These are phyloP conservation scores for Typhlichthys subterraneus DNA, from an alignment of 2,797 vertebrate genomes.

Conservation along the genomic window DNA sequence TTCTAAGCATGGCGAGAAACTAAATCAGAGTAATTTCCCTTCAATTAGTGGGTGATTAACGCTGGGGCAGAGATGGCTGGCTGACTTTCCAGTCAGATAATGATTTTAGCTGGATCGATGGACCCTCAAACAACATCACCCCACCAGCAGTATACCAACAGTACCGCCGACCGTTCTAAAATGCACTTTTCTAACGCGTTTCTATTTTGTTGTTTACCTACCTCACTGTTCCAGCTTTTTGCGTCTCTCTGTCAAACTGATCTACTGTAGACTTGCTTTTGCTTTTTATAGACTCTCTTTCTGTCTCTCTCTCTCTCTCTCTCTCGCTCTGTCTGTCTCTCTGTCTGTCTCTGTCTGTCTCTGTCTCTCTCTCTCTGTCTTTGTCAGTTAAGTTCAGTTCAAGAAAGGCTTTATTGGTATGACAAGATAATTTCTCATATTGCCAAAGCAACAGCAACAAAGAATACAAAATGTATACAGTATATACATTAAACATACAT, in stretches of 20 bases:
- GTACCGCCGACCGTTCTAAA: conserved; percentile 6
- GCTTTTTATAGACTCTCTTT: neutral
- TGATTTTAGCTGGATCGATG: conserved; percentile 73
- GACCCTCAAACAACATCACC: conserved; percentile 22
- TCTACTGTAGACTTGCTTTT: too few relatives aligned
- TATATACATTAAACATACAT: too few relatives aligned
- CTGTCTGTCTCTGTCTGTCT: neutral
- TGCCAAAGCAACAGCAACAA: too few relatives aligned
- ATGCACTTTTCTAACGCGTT: neutral
- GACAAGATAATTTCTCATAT: neutral
- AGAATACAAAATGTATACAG: too few relatives aligned
- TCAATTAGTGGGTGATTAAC: conserved; percentile 78
- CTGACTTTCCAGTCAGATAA: conserved; percentile 69
- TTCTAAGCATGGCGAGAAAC: conserved; percentile 56
- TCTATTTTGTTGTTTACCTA: neutral
- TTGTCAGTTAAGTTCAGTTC: neutral
- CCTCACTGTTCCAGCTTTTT: neutral
- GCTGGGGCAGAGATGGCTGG: conserved; percentile 53
- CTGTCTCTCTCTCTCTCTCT: neutral
- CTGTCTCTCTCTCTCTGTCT: conserved; percentile 10
- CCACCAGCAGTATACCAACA: conserved; percentile 19
- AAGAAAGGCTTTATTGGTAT: too few relatives aligned
- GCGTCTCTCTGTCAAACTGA: neutral
- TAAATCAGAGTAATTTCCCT: conserved; percentile 68
- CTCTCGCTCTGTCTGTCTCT: neutral